These are phyloP conservation scores for Perithous albicinctus DNA, from an alignment of 2,888 invertebrate species.

Conservation along the genomic window DNA sequence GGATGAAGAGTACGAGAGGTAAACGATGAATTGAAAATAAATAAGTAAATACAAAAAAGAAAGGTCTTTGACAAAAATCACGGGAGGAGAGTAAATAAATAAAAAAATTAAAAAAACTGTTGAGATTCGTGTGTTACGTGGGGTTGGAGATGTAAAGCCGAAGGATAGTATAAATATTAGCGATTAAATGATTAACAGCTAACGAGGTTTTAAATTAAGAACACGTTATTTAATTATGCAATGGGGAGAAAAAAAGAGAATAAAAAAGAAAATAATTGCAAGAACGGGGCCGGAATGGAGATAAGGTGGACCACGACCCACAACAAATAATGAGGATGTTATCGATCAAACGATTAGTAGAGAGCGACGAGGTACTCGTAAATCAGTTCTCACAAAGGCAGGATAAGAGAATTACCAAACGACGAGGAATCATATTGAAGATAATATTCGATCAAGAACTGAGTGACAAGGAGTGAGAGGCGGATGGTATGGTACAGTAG, in stretches of 20 bases:
- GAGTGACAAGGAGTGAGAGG: slow-evolving; percentile 61
- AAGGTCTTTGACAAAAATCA: slow-evolving; percentile 39
- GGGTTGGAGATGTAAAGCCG: slow-evolving; percentile 59
- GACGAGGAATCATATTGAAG: slow-evolving; percentile 33
- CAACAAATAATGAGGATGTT: slow-evolving; percentile 41
- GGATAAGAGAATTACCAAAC: slow-evolving; percentile 28
- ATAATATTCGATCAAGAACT: slow-evolving; percentile 47
- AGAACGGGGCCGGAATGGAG: slow-evolving; percentile 4
- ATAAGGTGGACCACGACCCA: slow-evolving; percentile 10
- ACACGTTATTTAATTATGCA: slow-evolving; percentile 57
- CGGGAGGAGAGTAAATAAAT: slow-evolving; percentile 20
- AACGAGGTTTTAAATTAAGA: slow-evolving; percentile 76
- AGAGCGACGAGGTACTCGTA: slow-evolving; percentile 8
- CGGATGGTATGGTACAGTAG: slow-evolving; percentile 58
- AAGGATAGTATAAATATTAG: slow-evolving; percentile 76
- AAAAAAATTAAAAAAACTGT: slow-evolving; percentile 57
- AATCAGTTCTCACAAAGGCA: slow-evolving; percentile 27
- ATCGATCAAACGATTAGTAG: slow-evolving; percentile 40
- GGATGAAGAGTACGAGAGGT: neutral
- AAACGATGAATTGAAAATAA: slow-evolving; percentile 28
- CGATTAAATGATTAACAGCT: slow-evolving; percentile 77
- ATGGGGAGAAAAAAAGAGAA: slow-evolving; percentile 17
- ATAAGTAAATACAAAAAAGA: slow-evolving; percentile 9
- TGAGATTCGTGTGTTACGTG: slow-evolving; percentile 62
- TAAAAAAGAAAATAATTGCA: slow-evolving; percentile 32